phyloP scores from a whole-genome alignment of 2,888 invertebrate species.

The Gonocerus acuteangulatus region DNA sequence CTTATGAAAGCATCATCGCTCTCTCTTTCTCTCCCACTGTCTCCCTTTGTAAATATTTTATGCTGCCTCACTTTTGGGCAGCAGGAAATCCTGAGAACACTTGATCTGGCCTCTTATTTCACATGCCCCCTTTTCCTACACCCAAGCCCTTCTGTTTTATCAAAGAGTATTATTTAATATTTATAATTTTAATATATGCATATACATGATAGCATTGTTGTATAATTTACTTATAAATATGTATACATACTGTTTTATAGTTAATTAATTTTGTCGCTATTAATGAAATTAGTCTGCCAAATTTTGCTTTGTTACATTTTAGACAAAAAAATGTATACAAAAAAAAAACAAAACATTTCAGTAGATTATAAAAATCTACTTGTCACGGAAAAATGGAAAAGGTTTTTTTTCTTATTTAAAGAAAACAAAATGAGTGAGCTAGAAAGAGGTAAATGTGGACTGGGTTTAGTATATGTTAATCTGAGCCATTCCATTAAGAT shows the following conservation, averaged over 20 bases:
- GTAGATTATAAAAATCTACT: too few species aligned
- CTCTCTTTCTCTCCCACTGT: slow-evolving; percentile 14
- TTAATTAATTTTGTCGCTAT: background rate
- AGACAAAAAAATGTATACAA: background rate
- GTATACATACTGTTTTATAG: background rate
- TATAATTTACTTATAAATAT: background rate
- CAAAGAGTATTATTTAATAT: slow-evolving; percentile 11
- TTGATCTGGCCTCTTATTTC: background rate
- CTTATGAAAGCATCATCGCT: slow-evolving; percentile 3
- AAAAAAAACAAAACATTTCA: too few species aligned
- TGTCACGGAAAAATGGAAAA: too few species aligned
- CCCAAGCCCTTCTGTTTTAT: slow-evolving; percentile 1
- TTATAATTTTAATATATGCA: background rate
- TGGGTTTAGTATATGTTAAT: background rate
- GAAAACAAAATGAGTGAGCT: too few species aligned
- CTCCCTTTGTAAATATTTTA: slow-evolving; percentile 14
- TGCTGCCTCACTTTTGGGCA: background rate
- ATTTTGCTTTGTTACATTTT: slow-evolving; percentile 2
- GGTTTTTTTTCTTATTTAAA: too few species aligned
- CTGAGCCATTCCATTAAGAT: background rate
- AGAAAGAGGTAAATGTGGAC: too few species aligned
- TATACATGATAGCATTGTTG: background rate
- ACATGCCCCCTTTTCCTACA: background rate
- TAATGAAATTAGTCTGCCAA: background rate
- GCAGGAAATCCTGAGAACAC: background rate